Conservation (phyloP, 1,140 invertebrate genomes). For the Drosophila nannoptera region DNA sequence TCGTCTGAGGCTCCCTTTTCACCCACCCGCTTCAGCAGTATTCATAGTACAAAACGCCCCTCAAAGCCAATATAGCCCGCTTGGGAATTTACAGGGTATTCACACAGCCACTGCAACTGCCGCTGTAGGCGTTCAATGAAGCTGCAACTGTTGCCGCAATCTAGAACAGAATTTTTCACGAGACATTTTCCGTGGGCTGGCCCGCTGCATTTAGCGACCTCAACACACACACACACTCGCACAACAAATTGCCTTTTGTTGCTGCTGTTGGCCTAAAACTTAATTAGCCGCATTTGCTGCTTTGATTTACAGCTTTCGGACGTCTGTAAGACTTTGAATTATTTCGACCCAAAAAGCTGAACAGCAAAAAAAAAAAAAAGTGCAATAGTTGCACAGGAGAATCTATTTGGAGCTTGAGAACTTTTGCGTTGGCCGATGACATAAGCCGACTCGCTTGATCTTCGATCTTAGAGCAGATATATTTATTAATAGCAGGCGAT, state of each 20-base stretch:
- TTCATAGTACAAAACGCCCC: too few species aligned
- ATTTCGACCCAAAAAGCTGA: constrained; percentile 29
- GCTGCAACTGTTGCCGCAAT: constrained; percentile 49
- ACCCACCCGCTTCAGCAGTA: too few species aligned
- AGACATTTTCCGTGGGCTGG: constrained; percentile 70
- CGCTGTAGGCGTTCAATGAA: constrained; percentile 57
- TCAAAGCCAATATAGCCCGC: neutral
- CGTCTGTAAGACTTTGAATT: constrained; percentile 35
- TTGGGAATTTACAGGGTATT: neutral
- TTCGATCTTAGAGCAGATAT: constrained; percentile 22
- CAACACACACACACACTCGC: constrained; percentile 35
- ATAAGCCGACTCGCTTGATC: constrained; percentile 30
- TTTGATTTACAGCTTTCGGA: constrained; percentile 60
- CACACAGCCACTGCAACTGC: constrained; percentile 23
- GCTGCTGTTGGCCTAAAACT: constrained; percentile 53
- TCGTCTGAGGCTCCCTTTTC: too few species aligned
- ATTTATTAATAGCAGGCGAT: constrained; percentile 9
- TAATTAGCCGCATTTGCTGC: constrained; percentile 71
- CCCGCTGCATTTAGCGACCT: constrained; percentile 64
- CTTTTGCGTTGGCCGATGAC: constrained; percentile 37
- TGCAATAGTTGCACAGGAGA: neutral
- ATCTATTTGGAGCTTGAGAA: constrained; percentile 49
- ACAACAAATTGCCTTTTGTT: constrained; percentile 64
- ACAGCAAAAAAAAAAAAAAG: neutral
- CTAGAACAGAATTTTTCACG: constrained; percentile 76